phyloP scores from a whole-genome alignment of 2,888 invertebrate species.

The Ametastegia equiseti region DNA sequence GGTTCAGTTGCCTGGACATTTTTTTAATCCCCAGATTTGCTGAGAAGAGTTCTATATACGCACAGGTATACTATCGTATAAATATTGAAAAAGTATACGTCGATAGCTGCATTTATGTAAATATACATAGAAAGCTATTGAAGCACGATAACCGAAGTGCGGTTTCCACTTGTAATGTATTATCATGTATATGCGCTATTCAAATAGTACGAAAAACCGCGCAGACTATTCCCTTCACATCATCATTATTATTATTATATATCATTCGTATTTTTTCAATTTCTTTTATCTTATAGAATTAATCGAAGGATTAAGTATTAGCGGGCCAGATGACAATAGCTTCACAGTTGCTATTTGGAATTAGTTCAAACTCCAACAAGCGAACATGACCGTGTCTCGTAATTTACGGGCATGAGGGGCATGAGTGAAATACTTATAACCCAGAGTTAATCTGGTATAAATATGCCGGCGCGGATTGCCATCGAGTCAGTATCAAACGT shows the following conservation, averaged over 20 bases:
- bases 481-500: conserved; percentile 46
- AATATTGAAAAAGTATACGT: not conserved
- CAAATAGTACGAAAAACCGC: not conserved
- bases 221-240: not conserved
- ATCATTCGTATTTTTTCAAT: not conserved
- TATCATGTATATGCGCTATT: not conserved
- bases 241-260: not conserved
- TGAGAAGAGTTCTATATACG: not conserved
- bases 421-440: conserved; percentile 66
- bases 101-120: not conserved
- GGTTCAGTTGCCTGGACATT: too few relatives aligned
- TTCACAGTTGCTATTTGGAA: conserved; percentile 16
- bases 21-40: too few relatives aligned
- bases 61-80: not conserved
- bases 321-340: conserved; percentile 16
- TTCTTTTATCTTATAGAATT: not conserved
- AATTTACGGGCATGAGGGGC: conserved; percentile 47
- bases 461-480: conserved; percentile 49
- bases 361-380: conserved; percentile 7
- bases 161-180: conserved; percentile 1
- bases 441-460: conserved; percentile 61
- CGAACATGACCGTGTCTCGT: conserved; percentile 26
- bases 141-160: not conserved
- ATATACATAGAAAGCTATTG: not conserved
- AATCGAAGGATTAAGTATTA: too few relatives aligned